A percentile compares a stretch with the other conserved stretches of the same genome.
These are phyloP conservation scores for Manis javanica DNA, from an alignment of 2,797 vertebrate genomes.

Conservation along the genomic window DNA sequence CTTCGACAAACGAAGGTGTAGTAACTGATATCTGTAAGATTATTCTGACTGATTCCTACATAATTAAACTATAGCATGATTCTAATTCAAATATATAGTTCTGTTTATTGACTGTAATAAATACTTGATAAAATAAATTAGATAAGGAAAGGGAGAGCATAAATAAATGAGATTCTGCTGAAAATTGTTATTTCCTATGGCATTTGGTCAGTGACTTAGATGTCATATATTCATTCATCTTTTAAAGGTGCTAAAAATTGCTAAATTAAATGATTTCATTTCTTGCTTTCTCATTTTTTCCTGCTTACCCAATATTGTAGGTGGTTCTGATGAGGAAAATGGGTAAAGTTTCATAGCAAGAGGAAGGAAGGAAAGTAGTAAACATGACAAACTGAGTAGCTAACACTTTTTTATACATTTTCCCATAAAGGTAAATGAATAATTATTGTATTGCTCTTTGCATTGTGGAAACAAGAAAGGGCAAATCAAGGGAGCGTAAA, in stretches of 20 bases:
- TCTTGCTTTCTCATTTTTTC: constrained; percentile 25
- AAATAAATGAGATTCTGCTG: constrained; percentile 40
- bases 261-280: background rate
- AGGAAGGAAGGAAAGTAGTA: background rate
- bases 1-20: background rate
- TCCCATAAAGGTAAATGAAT: background rate
- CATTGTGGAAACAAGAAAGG: background rate
- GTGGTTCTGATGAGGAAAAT: background rate
- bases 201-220: constrained; percentile 17
- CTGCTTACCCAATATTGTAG: background rate
- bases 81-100: constrained; percentile 15
- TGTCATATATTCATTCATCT: background rate
- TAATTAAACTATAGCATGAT: constrained; percentile 1
- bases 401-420: constrained; percentile 22
- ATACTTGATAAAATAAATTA: constrained; percentile 16
- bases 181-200: background rate
- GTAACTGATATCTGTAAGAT: background rate
- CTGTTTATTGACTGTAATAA: constrained; percentile 25
- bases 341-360: background rate
- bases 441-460: background rate
- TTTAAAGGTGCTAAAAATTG: background rate
- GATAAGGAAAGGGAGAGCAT: background rate
- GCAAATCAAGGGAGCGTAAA: background rate
- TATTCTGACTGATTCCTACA: background rate
- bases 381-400: background rate